Conservation (phyloP, 2,113 vertebrate genomes). For the Brachyhypopomus occidentalis region DNA sequence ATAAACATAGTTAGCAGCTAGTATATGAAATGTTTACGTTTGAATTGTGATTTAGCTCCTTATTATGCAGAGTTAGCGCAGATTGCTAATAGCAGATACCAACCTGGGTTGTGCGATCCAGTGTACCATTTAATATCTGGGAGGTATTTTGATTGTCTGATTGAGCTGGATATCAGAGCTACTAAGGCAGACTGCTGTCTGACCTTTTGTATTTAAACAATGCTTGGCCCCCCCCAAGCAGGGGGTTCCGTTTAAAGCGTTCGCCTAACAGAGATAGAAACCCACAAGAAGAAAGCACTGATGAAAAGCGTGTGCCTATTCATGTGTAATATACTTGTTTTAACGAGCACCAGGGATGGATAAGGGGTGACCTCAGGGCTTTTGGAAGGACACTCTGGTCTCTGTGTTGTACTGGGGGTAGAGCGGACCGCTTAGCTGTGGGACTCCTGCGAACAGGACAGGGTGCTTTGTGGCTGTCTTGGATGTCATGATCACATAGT, state of each 20-base stretch:
- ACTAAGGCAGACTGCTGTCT: background rate
- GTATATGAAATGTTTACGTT: no score
- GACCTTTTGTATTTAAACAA: slow-evolving; percentile 23
- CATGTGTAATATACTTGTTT: slow-evolving; percentile 45
- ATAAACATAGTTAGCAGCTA: no score
- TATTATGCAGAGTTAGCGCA: background rate
- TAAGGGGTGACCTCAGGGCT: slow-evolving; percentile 49
- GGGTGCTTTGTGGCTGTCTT: no score
- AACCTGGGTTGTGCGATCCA: background rate
- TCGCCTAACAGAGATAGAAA: slow-evolving; percentile 14
- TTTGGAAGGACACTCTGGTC: slow-evolving; percentile 56
- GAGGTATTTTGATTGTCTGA: background rate
- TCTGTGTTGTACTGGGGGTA: background rate
- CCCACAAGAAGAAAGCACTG: slow-evolving; percentile 47
- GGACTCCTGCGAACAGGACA: no score
- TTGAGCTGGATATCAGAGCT: background rate
- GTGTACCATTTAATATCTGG: background rate
- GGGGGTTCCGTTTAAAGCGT: slow-evolving; percentile 37
- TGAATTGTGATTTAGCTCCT: no score
- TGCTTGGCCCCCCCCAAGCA: slow-evolving; percentile 10
- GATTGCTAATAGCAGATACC: background rate
- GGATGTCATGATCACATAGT: no score
- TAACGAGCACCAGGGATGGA: slow-evolving; percentile 53
- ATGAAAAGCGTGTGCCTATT: slow-evolving; percentile 51
- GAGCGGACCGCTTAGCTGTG: no score